Conservation (phyloP, 2,888 invertebrate genomes). For the Sesamia inferens region DNA sequence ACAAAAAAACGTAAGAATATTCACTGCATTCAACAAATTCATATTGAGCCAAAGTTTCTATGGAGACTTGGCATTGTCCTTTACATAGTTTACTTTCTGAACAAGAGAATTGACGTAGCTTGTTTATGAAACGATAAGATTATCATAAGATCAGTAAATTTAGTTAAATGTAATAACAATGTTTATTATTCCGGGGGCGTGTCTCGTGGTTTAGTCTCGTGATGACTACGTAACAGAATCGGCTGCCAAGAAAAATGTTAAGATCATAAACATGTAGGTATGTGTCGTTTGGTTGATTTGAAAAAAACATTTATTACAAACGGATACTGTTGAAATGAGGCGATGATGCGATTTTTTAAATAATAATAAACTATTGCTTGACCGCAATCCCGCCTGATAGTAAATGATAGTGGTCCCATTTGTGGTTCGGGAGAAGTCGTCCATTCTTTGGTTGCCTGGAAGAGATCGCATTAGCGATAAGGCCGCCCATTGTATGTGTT, state of each 20-base stretch:
- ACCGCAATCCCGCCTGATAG: no score
- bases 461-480: no score
- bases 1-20: no score
- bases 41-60: no score
- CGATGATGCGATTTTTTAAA: background rate
- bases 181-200: slow-evolving; percentile 54
- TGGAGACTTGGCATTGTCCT: no score
- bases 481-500: no score
- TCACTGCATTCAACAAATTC: no score
- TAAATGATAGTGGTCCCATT: no score
- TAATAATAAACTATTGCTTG: no score
- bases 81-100: no score
- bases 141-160: background rate
- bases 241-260: slow-evolving; percentile 53
- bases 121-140: slow-evolving; percentile 18
- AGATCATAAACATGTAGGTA: slow-evolving; percentile 38
- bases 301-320: slow-evolving; percentile 5
- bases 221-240: slow-evolving; percentile 40
- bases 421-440: no score
- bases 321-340: slow-evolving; percentile 24
- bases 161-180: slow-evolving; percentile 17
- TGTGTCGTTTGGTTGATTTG: background rate
- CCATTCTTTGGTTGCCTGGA: no score
- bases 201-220: slow-evolving; percentile 45
- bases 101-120: background rate